Conservation (phyloP, 2,113 vertebrate species). For the Piprites chloris region DNA sequence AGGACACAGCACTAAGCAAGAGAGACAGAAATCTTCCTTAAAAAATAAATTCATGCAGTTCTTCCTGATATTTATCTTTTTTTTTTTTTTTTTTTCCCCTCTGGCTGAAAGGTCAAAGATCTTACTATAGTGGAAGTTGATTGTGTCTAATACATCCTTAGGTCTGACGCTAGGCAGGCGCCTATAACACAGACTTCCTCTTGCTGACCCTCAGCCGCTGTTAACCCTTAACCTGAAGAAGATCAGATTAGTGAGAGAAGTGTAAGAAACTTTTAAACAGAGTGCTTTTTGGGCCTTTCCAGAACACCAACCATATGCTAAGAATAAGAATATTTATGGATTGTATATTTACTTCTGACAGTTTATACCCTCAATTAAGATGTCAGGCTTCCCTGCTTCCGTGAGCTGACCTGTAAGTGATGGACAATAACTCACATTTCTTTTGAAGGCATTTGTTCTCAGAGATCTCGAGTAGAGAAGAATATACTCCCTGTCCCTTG, state of each 20-base stretch:
- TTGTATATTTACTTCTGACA: neutral
- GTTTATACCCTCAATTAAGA: slow-evolving; percentile 21
- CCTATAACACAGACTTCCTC: slow-evolving; percentile 2
- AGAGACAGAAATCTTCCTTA: slow-evolving; percentile 6
- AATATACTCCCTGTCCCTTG: neutral
- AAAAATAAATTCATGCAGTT: neutral
- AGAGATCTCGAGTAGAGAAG: neutral
- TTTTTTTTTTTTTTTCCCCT: neutral
- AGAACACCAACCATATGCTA: neutral
- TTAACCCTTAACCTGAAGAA: slow-evolving; percentile 50
- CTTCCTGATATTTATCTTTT: neutral
- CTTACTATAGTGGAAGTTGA: neutral
- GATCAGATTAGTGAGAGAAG: neutral
- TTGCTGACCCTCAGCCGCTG: neutral
- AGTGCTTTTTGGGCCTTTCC: neutral
- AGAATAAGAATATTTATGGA: neutral
- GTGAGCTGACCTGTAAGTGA: neutral
- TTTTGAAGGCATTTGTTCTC: neutral
- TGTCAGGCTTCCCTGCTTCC: slow-evolving; percentile 11
- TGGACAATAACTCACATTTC: neutral
- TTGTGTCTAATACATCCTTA: slow-evolving; percentile 31
- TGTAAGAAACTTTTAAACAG: slow-evolving; percentile 9
- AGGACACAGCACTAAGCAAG: neutral
- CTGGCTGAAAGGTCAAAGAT: slow-evolving; percentile 40
- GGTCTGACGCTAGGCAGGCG: neutral